These are phyloP conservation scores for Lymantria dispar DNA, from an alignment of 2,888 invertebrate genomes.

Conservation along the genomic window DNA sequence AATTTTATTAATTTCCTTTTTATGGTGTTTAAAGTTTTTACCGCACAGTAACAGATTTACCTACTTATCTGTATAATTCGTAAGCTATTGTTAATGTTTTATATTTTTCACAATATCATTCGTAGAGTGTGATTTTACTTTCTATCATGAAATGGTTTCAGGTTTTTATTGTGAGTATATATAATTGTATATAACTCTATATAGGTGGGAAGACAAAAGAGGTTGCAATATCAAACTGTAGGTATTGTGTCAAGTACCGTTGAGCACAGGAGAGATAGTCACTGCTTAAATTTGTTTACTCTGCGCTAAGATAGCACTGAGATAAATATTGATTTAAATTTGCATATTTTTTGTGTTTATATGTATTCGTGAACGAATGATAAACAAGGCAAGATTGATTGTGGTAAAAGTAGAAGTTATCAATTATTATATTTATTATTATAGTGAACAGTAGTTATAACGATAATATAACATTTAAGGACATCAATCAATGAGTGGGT, in stretches of 20 bases:
- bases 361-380: conserved; percentile 28
- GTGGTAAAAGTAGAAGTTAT: too few species aligned
- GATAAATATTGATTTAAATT: conserved; percentile 49
- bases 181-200: conserved; percentile 7
- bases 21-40: conserved; percentile 15
- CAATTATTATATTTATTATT: too few species aligned
- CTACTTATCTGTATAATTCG: conserved; percentile 24
- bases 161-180: conserved; percentile 4
- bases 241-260: conserved; percentile 47
- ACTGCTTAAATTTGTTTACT: conserved; percentile 45
- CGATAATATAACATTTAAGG: too few species aligned
- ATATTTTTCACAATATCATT: conserved; percentile 8
- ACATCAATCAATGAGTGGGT: too few species aligned
- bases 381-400: background rate
- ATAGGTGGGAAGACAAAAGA: conserved; percentile 9
- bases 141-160: conserved; percentile 18
- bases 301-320: conserved; percentile 40
- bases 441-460: too few species aligned
- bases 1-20: conserved; percentile 31
- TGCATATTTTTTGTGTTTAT: conserved; percentile 56
- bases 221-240: conserved; percentile 28
- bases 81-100: conserved; percentile 11
- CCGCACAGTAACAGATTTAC: conserved; percentile 16
- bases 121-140: conserved; percentile 18
- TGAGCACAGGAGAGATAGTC: conserved; percentile 34